phyloP scores from a whole-genome alignment of 2,888 invertebrate species.

The Mythimna ferrago region DNA sequence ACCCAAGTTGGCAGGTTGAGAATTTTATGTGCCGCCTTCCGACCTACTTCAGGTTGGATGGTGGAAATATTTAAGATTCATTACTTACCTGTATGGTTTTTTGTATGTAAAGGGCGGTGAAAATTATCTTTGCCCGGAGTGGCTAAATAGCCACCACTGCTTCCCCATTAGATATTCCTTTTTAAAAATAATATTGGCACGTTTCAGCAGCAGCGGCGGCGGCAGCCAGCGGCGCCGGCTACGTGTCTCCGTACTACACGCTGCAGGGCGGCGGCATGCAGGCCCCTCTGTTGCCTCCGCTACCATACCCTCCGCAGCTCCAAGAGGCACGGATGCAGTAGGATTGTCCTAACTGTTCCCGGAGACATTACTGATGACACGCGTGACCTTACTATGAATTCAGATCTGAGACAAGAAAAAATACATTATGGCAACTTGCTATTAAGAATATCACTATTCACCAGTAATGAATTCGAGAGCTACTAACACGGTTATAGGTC shows the following conservation, averaged over 20 bases:
- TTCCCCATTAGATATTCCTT: neutral
- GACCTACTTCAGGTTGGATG: too few species aligned
- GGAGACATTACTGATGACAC: slow-evolving; percentile 58
- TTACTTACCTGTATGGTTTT: too few species aligned
- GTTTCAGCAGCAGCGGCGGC: slow-evolving; percentile 85
- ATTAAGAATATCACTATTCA: slow-evolving; percentile 44
- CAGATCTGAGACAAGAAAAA: slow-evolving; percentile 61
- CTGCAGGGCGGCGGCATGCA: slow-evolving; percentile 92
- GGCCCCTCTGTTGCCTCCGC: slow-evolving; percentile 92
- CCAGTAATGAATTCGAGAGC: slow-evolving; percentile 61
- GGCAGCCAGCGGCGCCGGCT: slow-evolving; percentile 92
- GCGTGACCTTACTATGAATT: slow-evolving; percentile 30
- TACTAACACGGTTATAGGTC: slow-evolving; percentile 54
- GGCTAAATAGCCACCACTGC: too few species aligned
- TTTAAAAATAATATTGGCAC: slow-evolving; percentile 6
- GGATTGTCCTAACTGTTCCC: slow-evolving; percentile 58
- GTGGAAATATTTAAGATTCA: too few species aligned
- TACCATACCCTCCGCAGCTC: slow-evolving; percentile 92
- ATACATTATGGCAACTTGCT: slow-evolving; percentile 24
- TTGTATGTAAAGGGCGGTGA: too few species aligned
- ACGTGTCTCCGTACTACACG: slow-evolving; percentile 94
- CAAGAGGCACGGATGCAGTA: slow-evolving; percentile 95
- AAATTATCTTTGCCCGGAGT: too few species aligned
- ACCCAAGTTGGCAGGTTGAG: too few species aligned
- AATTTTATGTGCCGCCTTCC: too few species aligned